These are phyloP conservation scores for Anguilla marmorata DNA, from an alignment of 2,797 vertebrate species.

Conservation along the genomic window DNA sequence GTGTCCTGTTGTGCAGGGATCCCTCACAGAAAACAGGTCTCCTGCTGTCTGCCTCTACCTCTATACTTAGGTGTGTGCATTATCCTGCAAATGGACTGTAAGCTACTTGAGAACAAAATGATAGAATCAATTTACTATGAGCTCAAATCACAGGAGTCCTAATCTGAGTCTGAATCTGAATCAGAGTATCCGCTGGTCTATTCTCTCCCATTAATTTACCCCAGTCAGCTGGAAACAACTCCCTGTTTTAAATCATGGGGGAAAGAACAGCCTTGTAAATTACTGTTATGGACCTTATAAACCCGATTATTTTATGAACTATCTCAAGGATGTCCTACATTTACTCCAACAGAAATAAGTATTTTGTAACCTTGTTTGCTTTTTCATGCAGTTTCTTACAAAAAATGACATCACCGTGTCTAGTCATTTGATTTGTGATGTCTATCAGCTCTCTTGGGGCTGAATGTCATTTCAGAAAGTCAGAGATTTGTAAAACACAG, in stretches of 20 bases:
- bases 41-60: constrained; percentile 36
- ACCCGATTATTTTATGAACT: constrained; percentile 18
- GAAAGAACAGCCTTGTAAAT: constrained; percentile 39
- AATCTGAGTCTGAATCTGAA: constrained; percentile 35
- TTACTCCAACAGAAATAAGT: constrained; percentile 27
- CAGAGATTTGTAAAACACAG: neutral
- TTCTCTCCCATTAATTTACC: constrained; percentile 45
- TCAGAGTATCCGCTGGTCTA: constrained; percentile 37
- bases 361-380: neutral
- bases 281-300: constrained; percentile 36
- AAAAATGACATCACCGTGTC: neutral
- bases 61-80: constrained; percentile 37
- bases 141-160: constrained; percentile 40
- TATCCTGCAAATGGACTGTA: constrained; percentile 52
- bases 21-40: constrained; percentile 34
- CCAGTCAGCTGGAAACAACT: constrained; percentile 39
- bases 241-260: constrained; percentile 34
- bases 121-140: constrained; percentile 57
- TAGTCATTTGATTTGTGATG: neutral
- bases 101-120: constrained; percentile 53
- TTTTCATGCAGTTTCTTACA: neutral
- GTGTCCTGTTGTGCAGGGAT: constrained; percentile 26
- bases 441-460: neutral
- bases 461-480: too few species aligned
- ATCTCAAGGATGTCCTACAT: constrained; percentile 1